Evolutionary conservation across 2,797 vertebrate genomes (phyloP), one percentile per base, ranked within the genome.

Genomic region (Chromobotia macracanthus): DNA sequence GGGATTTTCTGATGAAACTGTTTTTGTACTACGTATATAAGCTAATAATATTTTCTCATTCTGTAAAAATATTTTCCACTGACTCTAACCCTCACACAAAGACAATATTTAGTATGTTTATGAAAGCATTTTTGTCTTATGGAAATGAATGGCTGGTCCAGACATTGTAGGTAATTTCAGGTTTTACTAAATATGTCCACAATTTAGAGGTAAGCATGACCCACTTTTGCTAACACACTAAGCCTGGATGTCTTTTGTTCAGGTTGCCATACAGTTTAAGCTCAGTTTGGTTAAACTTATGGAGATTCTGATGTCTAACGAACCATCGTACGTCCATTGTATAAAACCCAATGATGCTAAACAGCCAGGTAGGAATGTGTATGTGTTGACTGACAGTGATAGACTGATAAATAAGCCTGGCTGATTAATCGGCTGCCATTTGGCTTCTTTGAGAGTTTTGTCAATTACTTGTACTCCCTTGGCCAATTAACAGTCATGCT

Each of bases 291-390:
- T 94, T 84, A 96, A 96, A 86, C 94, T 99, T 0, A 96, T 96
- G 92, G 97, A 99, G 84, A 99, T 97, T 80, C 94, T 99, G 69
- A 96, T 95, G 94, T 98, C 95, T 48, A 99, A 99, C 91, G 96
- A 99, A 51, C 97, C 97, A 0, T 97, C 97, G 15, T 99, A 99
- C 21, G 90, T 99, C 41, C 97, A 97, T 79, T 99, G 97, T 86
- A 96, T 99, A 83, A 99, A 99, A 87, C 97, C 98, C 0, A 99
- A 99, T 3, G 97, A 99, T 12, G 93, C 94, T 71, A 99, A 99
- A 86, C 97, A 97, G 89, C 92, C 97, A 51, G 95, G 97, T 98
- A 92, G 55, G 61, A 21, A 12, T 28, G 51, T 41, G 51, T 41
- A 21, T 67, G 19, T 77, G n/a, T 63, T 25, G n/a, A n/a, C n/a